These are phyloP conservation scores for Venusia cambrica DNA, from an alignment of 2,888 invertebrate genomes.

Conservation along the genomic window DNA sequence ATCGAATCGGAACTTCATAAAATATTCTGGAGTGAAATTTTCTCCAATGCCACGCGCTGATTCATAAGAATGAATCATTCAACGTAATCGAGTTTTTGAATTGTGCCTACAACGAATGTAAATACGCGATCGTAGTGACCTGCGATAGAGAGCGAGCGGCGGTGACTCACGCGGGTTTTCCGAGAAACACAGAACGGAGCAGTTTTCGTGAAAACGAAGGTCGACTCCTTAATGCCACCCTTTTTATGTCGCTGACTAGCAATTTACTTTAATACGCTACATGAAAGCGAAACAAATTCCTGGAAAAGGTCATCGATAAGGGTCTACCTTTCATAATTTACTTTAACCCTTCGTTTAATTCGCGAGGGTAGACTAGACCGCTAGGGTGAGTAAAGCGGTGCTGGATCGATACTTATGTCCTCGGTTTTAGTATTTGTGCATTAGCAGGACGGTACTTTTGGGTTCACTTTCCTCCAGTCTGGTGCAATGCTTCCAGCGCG, in stretches of 20 bases:
- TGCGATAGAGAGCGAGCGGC: constrained; percentile 60
- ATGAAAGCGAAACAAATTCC: constrained; percentile 26
- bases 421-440: constrained; percentile 13
- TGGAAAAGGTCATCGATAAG: constrained; percentile 32
- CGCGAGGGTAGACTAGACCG: constrained; percentile 33
- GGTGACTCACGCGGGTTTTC: constrained; percentile 78
- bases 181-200: constrained; percentile 64
- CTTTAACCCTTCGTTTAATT: constrained; percentile 42
- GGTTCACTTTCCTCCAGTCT: constrained; percentile 33
- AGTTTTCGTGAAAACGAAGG: constrained; percentile 76
- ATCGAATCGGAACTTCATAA: constrained; percentile 21
- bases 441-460: constrained; percentile 24
- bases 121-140: constrained; percentile 73
- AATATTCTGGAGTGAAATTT: constrained; percentile 45
- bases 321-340: constrained; percentile 23
- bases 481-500: constrained; percentile 39
- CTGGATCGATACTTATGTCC: constrained; percentile 41
- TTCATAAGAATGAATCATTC: constrained; percentile 76
- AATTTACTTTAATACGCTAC: constrained; percentile 40
- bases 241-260: constrained; percentile 36
- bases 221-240: constrained; percentile 49
- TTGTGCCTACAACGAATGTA: constrained; percentile 71
- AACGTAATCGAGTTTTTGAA: constrained; percentile 78
- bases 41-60: constrained; percentile 62
- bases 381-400: constrained; percentile 51